Percentiles rank a stretch among this genome's conserved stretches.
Conservation (phyloP, 2,888 invertebrate genomes). For the Philereme vetulata region DNA sequence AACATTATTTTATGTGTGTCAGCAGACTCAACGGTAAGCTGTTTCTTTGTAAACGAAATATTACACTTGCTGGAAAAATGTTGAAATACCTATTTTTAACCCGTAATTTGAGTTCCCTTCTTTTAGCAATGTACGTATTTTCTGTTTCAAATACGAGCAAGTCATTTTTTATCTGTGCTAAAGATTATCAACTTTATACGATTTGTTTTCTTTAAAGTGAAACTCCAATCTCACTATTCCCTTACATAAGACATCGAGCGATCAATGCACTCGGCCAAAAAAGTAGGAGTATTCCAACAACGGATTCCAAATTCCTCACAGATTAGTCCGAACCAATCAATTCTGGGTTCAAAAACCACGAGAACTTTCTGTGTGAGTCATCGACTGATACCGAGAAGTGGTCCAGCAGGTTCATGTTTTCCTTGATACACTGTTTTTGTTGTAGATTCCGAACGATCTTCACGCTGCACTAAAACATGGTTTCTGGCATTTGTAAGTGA, state of each 20-base stretch:
- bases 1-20: constrained; percentile 7
- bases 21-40: constrained; percentile 8
- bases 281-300: constrained; percentile 21
- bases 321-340: constrained; percentile 35
- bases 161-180: neutral
- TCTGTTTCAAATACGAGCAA: constrained; percentile 7
- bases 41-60: constrained; percentile 15
- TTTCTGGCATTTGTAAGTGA: constrained; percentile 3
- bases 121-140: neutral
- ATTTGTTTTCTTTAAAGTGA: neutral
- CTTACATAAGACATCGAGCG: constrained; percentile 4
- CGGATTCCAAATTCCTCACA: constrained; percentile 29
- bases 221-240: neutral
- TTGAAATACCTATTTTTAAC: constrained; percentile 1
- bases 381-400: constrained; percentile 44
- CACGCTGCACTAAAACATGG: constrained; percentile 12
- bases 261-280: constrained; percentile 22
- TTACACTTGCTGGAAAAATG: constrained; percentile 10
- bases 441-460: constrained; percentile 17
- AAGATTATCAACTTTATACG: too few species aligned
- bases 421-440: constrained; percentile 30
- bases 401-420: constrained; percentile 39
- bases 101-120: constrained; percentile 12
- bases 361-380: constrained; percentile 50
- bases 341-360: constrained; percentile 36